Percentiles rank a stretch among this genome's conserved stretches.
Conservation (phyloP, 2,113 vertebrate genomes). For the Pseudopodoces humilis region DNA sequence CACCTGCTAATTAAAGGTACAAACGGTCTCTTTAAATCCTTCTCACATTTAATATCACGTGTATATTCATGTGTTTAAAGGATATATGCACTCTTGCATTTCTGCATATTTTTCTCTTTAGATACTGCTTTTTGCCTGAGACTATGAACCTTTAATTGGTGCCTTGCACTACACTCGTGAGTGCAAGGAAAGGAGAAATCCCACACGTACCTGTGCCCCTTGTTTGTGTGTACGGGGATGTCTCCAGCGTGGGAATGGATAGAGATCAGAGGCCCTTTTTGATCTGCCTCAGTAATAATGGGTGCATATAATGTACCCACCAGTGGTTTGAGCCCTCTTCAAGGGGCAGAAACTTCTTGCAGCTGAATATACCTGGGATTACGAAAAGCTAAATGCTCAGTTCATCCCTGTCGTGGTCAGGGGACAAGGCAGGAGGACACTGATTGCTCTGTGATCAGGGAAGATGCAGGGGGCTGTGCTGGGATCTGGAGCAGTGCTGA, state of each 20-base stretch:
- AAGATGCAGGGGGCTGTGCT: neutral
- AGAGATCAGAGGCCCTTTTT: neutral
- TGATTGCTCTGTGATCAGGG: neutral
- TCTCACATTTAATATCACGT: slow-evolving; percentile 19
- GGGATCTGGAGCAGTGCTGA: neutral
- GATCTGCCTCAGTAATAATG: neutral
- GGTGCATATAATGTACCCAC: neutral
- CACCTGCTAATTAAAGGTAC: slow-evolving; percentile 50
- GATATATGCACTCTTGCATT: slow-evolving; percentile 9
- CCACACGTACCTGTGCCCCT: too few species aligned
- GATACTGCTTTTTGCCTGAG: neutral
- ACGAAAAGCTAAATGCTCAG: neutral
- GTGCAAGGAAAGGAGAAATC: neutral
- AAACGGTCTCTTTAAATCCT: slow-evolving; percentile 23
- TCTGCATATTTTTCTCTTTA: neutral
- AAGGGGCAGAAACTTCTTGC: neutral
- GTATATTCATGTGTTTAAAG: slow-evolving; percentile 49
- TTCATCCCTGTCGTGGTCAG: accelerated
- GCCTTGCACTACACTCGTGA: neutral
- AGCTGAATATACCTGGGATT: neutral
- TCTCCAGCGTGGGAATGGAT: neutral
- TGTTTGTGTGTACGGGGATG: neutral
- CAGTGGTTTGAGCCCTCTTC: neutral
- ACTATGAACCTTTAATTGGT: neutral
- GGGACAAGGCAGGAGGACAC: neutral